phyloP scores from a whole-genome alignment of 1,140 invertebrate species.

The Hyles euphorbiae region DNA sequence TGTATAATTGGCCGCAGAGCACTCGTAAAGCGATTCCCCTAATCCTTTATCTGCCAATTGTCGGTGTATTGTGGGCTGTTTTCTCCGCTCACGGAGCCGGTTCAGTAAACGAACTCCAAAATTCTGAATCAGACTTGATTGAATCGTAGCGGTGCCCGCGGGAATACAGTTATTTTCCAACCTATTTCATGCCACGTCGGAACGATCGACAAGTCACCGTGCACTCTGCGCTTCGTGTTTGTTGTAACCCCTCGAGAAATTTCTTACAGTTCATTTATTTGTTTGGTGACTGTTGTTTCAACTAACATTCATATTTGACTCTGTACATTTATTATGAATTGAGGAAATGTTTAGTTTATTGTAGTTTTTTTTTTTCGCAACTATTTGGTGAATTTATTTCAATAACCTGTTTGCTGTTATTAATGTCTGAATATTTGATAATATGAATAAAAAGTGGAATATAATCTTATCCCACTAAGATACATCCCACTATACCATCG shows the following conservation, averaged over 20 bases:
- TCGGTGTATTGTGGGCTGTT: constrained; percentile 41
- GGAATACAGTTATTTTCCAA: constrained; percentile 67
- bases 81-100: constrained; percentile 34
- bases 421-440: too few relatives aligned
- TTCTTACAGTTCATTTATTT: constrained; percentile 66
- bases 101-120: constrained; percentile 67
- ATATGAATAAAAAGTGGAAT: too few relatives aligned
- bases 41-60: constrained; percentile 19
- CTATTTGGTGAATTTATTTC: not conserved
- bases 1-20: too few relatives aligned
- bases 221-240: constrained; percentile 38
- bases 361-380: too few relatives aligned
- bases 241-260: constrained; percentile 53
- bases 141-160: constrained; percentile 59
- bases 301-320: constrained; percentile 32
- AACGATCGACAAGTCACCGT: constrained; percentile 48
- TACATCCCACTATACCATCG: too few relatives aligned
- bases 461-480: too few relatives aligned
- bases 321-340: constrained; percentile 16
- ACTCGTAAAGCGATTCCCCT: constrained; percentile 14
- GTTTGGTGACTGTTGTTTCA: constrained; percentile 39
- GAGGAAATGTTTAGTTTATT: too few relatives aligned
- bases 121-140: constrained; percentile 70
- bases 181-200: constrained; percentile 58
- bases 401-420: too few relatives aligned